These are phyloP conservation scores for Vespertilio murinus DNA, from an alignment of 2,797 vertebrate species.

Conservation along the genomic window DNA sequence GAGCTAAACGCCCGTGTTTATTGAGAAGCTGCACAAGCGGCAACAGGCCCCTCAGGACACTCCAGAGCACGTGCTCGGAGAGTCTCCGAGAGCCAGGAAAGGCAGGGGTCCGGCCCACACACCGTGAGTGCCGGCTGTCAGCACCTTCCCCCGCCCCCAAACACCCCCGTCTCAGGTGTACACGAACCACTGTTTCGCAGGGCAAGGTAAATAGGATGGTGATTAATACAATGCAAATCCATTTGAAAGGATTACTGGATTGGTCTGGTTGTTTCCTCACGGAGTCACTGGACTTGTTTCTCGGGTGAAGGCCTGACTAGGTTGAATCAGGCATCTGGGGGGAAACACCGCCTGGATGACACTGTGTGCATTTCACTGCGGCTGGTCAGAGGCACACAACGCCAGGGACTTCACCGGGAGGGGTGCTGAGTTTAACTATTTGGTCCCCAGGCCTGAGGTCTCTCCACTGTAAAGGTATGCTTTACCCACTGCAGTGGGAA, in stretches of 20 bases:
- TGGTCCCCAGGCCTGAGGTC: not conserved
- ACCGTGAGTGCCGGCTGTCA: not conserved
- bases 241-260: not conserved
- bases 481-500: not conserved
- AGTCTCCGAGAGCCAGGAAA: not conserved
- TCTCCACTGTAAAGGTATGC: not conserved
- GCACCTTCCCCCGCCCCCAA: not conserved
- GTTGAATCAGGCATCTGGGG: not conserved
- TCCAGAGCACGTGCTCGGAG: not conserved
- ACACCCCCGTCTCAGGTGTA: not conserved
- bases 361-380: accelerated
- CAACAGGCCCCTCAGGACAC: not conserved
- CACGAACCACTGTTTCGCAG: not conserved
- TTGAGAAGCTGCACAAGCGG: not conserved
- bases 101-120: not conserved
- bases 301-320: not conserved
- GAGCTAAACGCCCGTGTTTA: conserved; percentile 40
- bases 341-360: not conserved
- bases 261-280: not conserved
- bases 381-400: not conserved
- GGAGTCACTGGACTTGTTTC: not conserved
- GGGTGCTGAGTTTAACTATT: not conserved
- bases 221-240: conserved; percentile 4
- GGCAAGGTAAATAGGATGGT: not conserved
- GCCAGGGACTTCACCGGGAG: not conserved